These are phyloP conservation scores for Tethya wilhelma DNA, from an alignment of 37 sponge, comb jelly and placozoan species.

Conservation along the genomic window DNA sequence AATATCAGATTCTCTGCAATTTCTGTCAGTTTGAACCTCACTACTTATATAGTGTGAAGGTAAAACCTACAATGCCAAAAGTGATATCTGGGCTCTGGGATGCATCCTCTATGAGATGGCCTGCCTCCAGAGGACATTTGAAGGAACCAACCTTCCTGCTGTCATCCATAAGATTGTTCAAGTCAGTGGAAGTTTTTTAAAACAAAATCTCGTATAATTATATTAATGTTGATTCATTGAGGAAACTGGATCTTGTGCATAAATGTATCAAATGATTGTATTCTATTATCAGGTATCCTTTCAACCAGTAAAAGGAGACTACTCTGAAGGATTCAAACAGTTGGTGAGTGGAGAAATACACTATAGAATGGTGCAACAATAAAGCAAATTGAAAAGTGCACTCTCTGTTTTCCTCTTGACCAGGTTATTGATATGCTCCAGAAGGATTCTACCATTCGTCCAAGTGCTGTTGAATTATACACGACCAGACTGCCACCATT, in stretches of 20 bases:
- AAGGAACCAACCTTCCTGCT: conserved; percentile 94
- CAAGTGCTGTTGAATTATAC: conserved; percentile 66
- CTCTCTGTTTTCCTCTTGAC: not conserved
- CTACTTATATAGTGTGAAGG: conserved; percentile 97
- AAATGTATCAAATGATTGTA: not conserved
- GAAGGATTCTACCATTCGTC: conserved; percentile 73
- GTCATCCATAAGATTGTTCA: conserved; percentile 94
- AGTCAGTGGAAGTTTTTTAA: conserved; percentile 28
- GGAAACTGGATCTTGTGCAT: not conserved
- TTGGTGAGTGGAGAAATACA: conserved; percentile 43
- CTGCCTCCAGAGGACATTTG: conserved; percentile 87
- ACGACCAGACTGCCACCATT: conserved; percentile 38
- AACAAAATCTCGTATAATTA: not conserved
- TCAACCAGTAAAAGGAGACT: conserved; percentile 72
- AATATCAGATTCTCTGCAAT: too few species aligned
- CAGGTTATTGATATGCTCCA: conserved; percentile 75
- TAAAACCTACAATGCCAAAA: conserved; percentile 90
- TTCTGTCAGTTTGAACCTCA: too few species aligned
- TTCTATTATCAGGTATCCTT: conserved; percentile 65
- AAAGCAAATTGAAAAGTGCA: not conserved
- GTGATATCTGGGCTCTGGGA: conserved; percentile 70
- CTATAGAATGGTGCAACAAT: too few species aligned
- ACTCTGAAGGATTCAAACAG: conserved; percentile 75
- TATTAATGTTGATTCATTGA: not conserved
- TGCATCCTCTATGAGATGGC: conserved; percentile 83